Conservation (phyloP, 2,113 vertebrate genomes). For the Gnathonemus echidnorhynchus region DNA sequence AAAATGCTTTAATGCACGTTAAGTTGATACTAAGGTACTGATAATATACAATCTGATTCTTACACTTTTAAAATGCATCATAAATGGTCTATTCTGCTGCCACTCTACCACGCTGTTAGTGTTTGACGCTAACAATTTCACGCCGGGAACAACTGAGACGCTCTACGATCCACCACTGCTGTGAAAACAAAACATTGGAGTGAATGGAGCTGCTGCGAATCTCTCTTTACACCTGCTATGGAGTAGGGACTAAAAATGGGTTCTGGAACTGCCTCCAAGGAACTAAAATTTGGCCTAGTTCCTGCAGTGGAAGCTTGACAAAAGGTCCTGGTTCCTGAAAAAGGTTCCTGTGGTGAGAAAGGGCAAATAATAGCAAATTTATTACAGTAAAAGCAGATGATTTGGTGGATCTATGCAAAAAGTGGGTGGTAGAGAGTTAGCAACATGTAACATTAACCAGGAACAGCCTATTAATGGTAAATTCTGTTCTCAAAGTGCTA, state of each 20-base stretch:
- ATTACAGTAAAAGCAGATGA: not conserved
- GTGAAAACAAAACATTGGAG: not conserved
- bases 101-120: not conserved
- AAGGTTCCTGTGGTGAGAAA: not conserved
- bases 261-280: not conserved
- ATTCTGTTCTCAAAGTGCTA: not conserved
- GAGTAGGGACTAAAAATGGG: not conserved
- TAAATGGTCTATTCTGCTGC: not conserved
- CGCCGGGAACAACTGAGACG: not conserved
- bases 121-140: not conserved
- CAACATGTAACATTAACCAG: not conserved
- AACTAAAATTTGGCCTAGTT: not conserved
- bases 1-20: not conserved
- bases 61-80: not conserved
- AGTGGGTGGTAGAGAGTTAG: not conserved
- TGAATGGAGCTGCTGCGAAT: not conserved
- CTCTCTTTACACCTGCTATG: not conserved
- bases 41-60: not conserved
- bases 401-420: not conserved
- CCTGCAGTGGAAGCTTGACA: not conserved
- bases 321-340: not conserved
- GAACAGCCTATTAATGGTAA: not conserved
- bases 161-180: not conserved
- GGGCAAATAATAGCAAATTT: not conserved
- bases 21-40: not conserved